These are phyloP conservation scores for Malthinus flaveolus DNA, from an alignment of 2,888 invertebrate genomes.

Conservation along the genomic window DNA sequence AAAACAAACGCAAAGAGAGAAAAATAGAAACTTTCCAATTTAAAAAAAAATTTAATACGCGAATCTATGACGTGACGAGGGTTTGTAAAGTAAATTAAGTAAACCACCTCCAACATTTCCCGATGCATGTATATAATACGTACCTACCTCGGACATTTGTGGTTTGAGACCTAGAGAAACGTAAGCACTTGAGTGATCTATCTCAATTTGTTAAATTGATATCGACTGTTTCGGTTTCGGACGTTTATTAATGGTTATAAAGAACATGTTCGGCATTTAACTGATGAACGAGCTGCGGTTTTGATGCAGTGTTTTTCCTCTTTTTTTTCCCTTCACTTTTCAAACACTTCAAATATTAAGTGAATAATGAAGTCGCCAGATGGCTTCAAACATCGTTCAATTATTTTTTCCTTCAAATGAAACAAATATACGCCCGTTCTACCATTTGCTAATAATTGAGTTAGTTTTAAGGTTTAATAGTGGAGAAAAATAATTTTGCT, in stretches of 20 bases:
- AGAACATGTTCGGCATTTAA: constrained; percentile 16
- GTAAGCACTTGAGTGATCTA: constrained; percentile 35
- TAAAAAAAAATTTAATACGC: not conserved
- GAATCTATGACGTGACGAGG: constrained; percentile 7
- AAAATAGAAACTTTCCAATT: not conserved
- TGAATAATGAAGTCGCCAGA: constrained; percentile 5
- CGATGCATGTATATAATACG: constrained; percentile 16
- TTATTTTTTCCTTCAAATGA: not conserved
- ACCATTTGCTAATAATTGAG: no score
- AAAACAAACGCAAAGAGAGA: no score
- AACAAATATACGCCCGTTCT: no score
- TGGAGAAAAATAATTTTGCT: no score
- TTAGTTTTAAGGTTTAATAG: no score
- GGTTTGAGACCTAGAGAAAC: constrained; percentile 16
- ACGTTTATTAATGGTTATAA: constrained; percentile 27
- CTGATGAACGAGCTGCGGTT: constrained; percentile 16
- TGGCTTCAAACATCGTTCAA: not conserved
- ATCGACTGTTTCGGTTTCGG: constrained; percentile 35
- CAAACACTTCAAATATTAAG: constrained; percentile 4
- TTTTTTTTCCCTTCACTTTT: not conserved
- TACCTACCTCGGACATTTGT: constrained; percentile 20
- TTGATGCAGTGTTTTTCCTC: constrained; percentile 5
- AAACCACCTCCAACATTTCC: constrained; percentile 8
- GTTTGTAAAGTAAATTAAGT: constrained; percentile 16
- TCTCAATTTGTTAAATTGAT: constrained; percentile 42